These are phyloP conservation scores for Glyphotaelius pellucidus DNA, from an alignment of 2,888 invertebrate species.

Conservation along the genomic window DNA sequence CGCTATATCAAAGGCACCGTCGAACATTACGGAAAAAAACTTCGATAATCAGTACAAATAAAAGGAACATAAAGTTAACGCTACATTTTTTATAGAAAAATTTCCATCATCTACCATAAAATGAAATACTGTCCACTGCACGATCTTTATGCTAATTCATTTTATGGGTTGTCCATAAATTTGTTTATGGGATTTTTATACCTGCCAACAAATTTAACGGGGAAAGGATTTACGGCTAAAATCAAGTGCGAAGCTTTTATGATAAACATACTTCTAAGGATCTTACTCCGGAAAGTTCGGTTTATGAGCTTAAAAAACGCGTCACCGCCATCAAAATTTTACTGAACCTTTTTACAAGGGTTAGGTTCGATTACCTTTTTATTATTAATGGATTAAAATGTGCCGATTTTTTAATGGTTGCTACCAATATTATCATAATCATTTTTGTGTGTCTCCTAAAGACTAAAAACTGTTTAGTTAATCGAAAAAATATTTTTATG, in stretches of 20 bases:
- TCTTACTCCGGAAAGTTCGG: constrained; percentile 3
- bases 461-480: background rate
- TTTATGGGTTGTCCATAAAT: constrained; percentile 45
- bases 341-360: constrained; percentile 24
- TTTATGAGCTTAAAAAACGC: constrained; percentile 28
- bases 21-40: background rate
- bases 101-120: background rate
- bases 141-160: constrained; percentile 54
- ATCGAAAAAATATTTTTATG: background rate
- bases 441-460: background rate
- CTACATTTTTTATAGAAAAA: background rate
- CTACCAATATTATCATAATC: background rate
- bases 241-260: constrained; percentile 24
- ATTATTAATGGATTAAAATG: constrained; percentile 3
- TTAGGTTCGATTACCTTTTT: constrained; percentile 20
- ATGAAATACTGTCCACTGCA: background rate
- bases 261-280: constrained; percentile 23
- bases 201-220: constrained; percentile 49
- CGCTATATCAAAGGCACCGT: too few species aligned
- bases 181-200: constrained; percentile 52
- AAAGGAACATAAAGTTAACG: background rate
- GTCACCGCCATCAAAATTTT: constrained; percentile 27
- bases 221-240: constrained; percentile 44
- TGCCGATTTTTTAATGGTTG: background rate
- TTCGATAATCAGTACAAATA: background rate